A percentile compares a stretch with the other conserved stretches of the same genome.
phyloP scores from a whole-genome alignment of 2,113 vertebrate genomes.

The Tringa solitaria region DNA sequence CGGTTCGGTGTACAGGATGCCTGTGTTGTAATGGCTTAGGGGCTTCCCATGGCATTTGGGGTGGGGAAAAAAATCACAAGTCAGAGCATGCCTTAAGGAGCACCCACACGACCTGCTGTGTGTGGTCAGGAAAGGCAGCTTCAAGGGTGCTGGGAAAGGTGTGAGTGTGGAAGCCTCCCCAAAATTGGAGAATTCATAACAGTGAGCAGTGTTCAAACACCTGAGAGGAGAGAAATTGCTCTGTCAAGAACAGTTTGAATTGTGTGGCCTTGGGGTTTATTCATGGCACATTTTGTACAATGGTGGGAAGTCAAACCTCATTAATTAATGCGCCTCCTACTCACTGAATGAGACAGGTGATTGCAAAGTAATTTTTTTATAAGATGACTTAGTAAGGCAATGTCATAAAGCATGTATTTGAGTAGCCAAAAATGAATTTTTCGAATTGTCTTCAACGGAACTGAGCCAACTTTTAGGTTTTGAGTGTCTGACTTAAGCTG shows the following conservation, averaged over 20 bases:
- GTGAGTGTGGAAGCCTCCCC: background rate
- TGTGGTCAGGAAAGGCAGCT: background rate
- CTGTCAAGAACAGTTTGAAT: background rate
- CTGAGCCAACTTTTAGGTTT: background rate
- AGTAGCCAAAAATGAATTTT: background rate
- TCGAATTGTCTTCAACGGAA: background rate
- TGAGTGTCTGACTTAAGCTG: background rate
- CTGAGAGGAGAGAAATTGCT: background rate
- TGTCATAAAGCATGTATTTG: background rate
- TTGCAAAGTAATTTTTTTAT: background rate
- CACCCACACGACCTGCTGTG: background rate
- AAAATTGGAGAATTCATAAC: background rate
- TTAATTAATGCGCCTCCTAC: background rate
- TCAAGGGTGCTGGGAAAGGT: background rate
- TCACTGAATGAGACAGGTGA: background rate
- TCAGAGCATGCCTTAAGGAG: background rate
- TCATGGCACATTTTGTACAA: background rate
- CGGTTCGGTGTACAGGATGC: background rate
- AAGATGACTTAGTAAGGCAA: background rate
- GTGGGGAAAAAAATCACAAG: background rate
- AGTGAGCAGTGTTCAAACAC: background rate
- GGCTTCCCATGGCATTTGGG: background rate
- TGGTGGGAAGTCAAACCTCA: background rate
- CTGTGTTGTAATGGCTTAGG: background rate
- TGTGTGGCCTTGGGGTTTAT: background rate